A percentile compares a stretch with the other conserved stretches of the same genome.
Evolutionary conservation across 2,888 invertebrate species (phyloP).

Genomic region (Agapostemon virescens): DNA sequence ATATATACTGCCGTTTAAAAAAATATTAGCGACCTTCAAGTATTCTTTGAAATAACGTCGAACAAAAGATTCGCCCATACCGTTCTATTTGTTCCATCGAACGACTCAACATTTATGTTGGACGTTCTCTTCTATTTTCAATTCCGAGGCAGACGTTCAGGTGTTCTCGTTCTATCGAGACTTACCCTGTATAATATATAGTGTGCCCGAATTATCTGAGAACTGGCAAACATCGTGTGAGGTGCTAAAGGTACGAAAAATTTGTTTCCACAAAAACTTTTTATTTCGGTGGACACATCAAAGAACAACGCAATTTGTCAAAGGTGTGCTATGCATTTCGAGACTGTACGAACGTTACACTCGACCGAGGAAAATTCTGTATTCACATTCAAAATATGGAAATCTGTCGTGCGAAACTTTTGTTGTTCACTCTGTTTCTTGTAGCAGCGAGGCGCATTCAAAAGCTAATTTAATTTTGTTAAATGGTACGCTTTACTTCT

Average conservation of each 20-base stretch:
- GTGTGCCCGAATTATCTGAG: not conserved
- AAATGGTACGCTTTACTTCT: not conserved
- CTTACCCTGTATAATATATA: not conserved
- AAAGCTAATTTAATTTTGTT: not conserved
- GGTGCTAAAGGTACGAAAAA: not conserved
- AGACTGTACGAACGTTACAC: not conserved
- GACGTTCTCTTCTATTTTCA: not conserved
- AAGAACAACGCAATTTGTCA: not conserved
- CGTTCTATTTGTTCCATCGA: not conserved
- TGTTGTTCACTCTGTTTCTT: not conserved
- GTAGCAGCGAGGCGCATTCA: not conserved
- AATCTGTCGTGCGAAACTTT: not conserved
- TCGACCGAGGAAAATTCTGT: not conserved
- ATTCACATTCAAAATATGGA: not conserved
- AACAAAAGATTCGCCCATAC: not conserved
- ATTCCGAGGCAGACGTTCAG: not conserved
- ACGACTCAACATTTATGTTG: not conserved
- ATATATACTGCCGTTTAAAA: constrained; percentile 3
- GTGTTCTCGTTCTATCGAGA: not conserved
- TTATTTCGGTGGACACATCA: not conserved
- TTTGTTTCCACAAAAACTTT: not conserved
- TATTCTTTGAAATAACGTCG: not conserved
- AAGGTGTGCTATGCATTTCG: no score
- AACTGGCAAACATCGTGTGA: not conserved
- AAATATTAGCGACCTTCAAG: not conserved